phyloP scores from a whole-genome alignment of 1,140 invertebrate species.

The Leptinotarsa texana region DNA sequence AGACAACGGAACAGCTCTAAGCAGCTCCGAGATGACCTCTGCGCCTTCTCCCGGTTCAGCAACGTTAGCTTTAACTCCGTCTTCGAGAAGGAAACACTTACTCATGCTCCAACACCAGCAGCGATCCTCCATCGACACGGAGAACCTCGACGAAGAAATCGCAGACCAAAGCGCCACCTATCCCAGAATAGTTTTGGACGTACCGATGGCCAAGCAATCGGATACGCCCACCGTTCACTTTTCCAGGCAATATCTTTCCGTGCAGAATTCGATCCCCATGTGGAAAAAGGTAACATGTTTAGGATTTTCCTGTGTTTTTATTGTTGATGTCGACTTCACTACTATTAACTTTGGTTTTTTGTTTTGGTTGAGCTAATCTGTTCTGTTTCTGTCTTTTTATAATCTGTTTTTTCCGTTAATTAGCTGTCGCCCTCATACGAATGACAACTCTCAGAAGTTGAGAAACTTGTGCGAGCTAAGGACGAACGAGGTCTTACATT shows the following conservation, averaged over 20 bases:
- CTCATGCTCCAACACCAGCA: slow-evolving; percentile 79
- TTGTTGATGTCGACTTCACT: too few relatives aligned
- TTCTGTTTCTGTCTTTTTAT: too few relatives aligned
- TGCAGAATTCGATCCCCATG: slow-evolving; percentile 23
- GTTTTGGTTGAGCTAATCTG: too few relatives aligned
- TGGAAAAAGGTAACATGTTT: slow-evolving; percentile 11
- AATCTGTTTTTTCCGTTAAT: too few relatives aligned
- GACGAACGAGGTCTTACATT: too few relatives aligned
- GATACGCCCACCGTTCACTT: slow-evolving; percentile 23
- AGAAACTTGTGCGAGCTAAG: too few relatives aligned
- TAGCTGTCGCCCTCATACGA: too few relatives aligned
- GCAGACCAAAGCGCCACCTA: slow-evolving; percentile 54
- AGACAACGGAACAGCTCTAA: slow-evolving; percentile 64
- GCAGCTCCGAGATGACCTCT: slow-evolving; percentile 65
- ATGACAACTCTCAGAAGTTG: too few relatives aligned
- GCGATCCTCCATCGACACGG: slow-evolving; percentile 81
- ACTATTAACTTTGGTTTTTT: too few relatives aligned
- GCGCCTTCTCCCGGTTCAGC: slow-evolving; percentile 61
- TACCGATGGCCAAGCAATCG: slow-evolving; percentile 22
- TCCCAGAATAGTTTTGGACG: slow-evolving; percentile 31
- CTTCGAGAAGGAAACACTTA: slow-evolving; percentile 74
- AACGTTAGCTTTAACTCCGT: slow-evolving; percentile 68
- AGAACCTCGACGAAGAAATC: slow-evolving; percentile 73
- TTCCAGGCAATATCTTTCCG: slow-evolving; percentile 23
- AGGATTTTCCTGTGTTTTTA: too few relatives aligned